Percentiles rank a stretch among this genome's conserved stretches.
Evolutionary conservation across 2,113 vertebrate genomes (phyloP).

Genomic region (Otolemur garnettii): DNA sequence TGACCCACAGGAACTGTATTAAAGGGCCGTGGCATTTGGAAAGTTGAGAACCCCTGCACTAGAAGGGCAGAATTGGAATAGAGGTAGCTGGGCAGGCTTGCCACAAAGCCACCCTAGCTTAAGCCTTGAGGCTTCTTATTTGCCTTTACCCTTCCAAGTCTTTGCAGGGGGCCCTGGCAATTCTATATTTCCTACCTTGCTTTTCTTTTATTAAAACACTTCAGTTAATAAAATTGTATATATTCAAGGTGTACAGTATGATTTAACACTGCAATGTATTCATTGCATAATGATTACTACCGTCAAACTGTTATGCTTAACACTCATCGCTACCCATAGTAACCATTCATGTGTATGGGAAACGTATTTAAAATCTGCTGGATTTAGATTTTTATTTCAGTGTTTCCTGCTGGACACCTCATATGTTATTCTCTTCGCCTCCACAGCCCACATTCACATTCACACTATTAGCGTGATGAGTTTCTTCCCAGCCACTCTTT

Average conservation of each 20-base stretch:
- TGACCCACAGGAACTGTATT: too few species aligned
- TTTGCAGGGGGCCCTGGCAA: neutral
- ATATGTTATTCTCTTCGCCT: neutral
- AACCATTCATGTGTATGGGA: neutral
- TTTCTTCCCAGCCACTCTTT: neutral
- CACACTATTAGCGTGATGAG: neutral
- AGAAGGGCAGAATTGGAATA: neutral
- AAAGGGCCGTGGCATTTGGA: too few species aligned
- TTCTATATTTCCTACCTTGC: neutral
- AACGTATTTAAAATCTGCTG: neutral
- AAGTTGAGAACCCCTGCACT: too few species aligned
- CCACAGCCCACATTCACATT: accelerated
- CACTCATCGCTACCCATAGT: neutral
- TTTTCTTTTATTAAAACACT: neutral
- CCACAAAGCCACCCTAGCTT: neutral
- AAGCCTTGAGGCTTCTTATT: neutral
- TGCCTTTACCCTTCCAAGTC: neutral
- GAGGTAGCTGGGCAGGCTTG: neutral
- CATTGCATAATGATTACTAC: too few species aligned
- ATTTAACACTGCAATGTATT: too few species aligned
- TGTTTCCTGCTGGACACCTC: neutral
- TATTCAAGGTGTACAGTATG: too few species aligned
- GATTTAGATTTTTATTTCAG: neutral
- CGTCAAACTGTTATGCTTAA: neutral
- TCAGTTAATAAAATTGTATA: too few species aligned